phyloP scores from a whole-genome alignment of 2,113 vertebrate species.

The Cariama cristata region DNA sequence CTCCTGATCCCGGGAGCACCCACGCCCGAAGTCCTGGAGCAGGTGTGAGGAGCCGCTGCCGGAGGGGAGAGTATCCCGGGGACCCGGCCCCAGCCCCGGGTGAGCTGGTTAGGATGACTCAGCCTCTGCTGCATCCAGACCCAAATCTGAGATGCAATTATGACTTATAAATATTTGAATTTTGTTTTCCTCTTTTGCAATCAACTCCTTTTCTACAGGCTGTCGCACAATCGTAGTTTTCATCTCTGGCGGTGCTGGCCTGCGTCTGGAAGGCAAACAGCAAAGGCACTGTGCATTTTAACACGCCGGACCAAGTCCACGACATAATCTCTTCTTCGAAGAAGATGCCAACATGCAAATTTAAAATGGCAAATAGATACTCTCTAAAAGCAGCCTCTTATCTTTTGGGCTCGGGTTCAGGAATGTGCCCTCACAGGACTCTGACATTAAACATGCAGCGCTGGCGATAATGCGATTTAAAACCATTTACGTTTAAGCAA shows the following conservation, averaged over 20 bases:
- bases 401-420: neutral
- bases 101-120: slow-evolving; percentile 28
- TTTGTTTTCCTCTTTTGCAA: slow-evolving; percentile 60
- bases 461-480: neutral
- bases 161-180: slow-evolving; percentile 53
- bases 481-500: neutral
- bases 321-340: neutral
- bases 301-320: neutral
- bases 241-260: neutral
- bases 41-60: neutral
- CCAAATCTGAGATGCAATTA: slow-evolving; percentile 46
- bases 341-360: neutral
- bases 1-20: neutral
- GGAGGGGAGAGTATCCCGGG: neutral
- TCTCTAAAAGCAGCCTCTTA: neutral
- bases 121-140: slow-evolving; percentile 19
- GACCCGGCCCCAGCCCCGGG: neutral
- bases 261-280: neutral
- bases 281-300: neutral
- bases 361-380: neutral
- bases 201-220: neutral
- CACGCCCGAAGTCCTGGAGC: rapidly evolving
- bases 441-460: neutral
- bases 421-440: slow-evolving; percentile 36
- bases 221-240: neutral